phyloP scores from a whole-genome alignment of 1,140 invertebrate genomes.

The Drusus annulatus region DNA sequence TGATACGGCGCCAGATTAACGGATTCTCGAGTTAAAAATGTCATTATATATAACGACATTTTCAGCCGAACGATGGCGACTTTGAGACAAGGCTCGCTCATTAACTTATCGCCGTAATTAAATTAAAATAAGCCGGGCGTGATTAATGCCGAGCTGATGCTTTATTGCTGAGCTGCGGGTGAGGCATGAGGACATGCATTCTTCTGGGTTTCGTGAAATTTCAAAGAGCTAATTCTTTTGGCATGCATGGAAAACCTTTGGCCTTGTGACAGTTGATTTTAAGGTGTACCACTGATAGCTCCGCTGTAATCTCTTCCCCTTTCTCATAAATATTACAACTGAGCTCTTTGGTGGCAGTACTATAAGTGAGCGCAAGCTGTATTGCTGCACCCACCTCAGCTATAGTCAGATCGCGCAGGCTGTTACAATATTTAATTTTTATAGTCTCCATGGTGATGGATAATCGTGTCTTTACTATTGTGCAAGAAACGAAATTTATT shows the following conservation, averaged over 20 bases:
- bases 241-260: background rate
- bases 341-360: no score
- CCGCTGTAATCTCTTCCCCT: no score
- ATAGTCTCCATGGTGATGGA: no score
- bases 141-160: background rate
- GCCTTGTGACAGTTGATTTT: background rate
- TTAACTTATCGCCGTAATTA: constrained; percentile 6
- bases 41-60: constrained; percentile 3
- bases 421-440: no score
- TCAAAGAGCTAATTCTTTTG: background rate
- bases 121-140: background rate
- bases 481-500: no score
- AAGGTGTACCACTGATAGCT: no score
- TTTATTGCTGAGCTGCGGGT: background rate
- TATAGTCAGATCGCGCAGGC: no score
- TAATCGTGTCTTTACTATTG: no score
- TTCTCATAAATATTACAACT: no score
- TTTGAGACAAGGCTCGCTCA: background rate
- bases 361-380: no score
- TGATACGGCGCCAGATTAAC: background rate
- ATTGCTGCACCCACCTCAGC: no score
- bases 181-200: background rate
- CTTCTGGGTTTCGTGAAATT: constrained; percentile 5
- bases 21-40: background rate
- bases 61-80: background rate